phyloP scores from a whole-genome alignment of 2,113 vertebrate genomes.

The Protobothrops mucrosquamatus region DNA sequence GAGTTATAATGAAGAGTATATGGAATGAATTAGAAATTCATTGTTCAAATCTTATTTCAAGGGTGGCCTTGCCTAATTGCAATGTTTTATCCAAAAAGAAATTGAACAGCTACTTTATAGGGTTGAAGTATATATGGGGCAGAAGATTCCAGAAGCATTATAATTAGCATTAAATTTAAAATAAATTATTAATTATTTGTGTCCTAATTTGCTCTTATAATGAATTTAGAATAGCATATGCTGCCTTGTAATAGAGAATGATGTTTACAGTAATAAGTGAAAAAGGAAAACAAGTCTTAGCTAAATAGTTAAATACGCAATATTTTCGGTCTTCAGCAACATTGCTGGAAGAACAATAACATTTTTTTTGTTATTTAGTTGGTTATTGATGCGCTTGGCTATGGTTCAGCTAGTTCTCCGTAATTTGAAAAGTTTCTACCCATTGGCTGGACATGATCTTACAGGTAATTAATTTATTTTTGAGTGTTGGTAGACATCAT shows the following conservation, averaged over 20 bases:
- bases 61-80: not conserved
- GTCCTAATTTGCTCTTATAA: not conserved
- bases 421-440: slow-evolving; percentile 94
- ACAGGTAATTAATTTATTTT: slow-evolving; percentile 77
- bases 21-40: not conserved
- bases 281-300: not conserved
- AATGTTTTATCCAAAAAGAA: not conserved
- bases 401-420: slow-evolving; percentile 94
- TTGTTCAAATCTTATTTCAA: not conserved
- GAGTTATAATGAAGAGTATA: not conserved
- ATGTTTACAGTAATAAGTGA: not conserved
- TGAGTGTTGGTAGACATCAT: not conserved
- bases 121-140: not conserved
- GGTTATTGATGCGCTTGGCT: slow-evolving; percentile 95
- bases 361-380: slow-evolving; percentile 74
- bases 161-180: not conserved
- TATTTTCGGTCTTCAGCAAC: not conserved
- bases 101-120: not conserved
- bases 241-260: not conserved
- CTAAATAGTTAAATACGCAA: not conserved
- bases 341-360: not conserved
- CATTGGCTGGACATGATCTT: slow-evolving; percentile 93
- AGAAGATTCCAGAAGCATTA: not conserved
- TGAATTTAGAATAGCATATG: not conserved
- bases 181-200: not conserved